A percentile compares a stretch with the other conserved stretches of the same genome.
These are phyloP conservation scores for Tokudaia muenninki DNA, from an alignment of 2,797 vertebrate species.

Conservation along the genomic window DNA sequence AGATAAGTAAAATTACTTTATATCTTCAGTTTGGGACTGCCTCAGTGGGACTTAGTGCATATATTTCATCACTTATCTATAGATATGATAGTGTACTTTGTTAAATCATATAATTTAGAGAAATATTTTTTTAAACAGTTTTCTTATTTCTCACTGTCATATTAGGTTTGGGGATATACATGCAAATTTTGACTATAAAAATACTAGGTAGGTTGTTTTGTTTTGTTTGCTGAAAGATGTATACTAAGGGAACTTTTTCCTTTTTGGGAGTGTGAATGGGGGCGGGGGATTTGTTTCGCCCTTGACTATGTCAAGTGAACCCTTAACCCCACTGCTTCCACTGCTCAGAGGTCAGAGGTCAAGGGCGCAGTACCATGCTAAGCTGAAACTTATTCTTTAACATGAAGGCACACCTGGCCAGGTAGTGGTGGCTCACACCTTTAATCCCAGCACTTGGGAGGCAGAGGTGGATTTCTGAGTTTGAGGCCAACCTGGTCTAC, in stretches of 20 bases:
- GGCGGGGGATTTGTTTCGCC: too few relatives aligned
- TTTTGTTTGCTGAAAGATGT: not conserved
- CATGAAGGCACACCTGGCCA: not conserved
- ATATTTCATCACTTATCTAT: conserved; percentile 20
- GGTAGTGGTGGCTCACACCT: too few relatives aligned
- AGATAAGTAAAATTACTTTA: not conserved
- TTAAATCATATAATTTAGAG: conserved; percentile 24
- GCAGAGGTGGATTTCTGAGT: not conserved
- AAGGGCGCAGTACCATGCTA: accelerated
- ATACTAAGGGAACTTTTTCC: not conserved
- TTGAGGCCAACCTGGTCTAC: not conserved
- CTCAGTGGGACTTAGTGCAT: not conserved
- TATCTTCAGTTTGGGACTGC: not conserved
- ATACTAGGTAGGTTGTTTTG: not conserved
- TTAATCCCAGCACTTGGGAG: not conserved
- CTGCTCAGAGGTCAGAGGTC: not conserved
- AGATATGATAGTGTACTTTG: not conserved
- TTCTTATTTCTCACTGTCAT: not conserved
- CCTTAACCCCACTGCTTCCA: not conserved
- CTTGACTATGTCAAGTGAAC: not conserved
- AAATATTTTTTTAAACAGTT: not conserved
- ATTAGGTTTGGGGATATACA: not conserved
- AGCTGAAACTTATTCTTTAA: not conserved
- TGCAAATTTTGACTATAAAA: not conserved
- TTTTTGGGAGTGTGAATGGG: not conserved